Conservation (phyloP, 2,888 invertebrate species). For the Nymphalis polychloros region DNA sequence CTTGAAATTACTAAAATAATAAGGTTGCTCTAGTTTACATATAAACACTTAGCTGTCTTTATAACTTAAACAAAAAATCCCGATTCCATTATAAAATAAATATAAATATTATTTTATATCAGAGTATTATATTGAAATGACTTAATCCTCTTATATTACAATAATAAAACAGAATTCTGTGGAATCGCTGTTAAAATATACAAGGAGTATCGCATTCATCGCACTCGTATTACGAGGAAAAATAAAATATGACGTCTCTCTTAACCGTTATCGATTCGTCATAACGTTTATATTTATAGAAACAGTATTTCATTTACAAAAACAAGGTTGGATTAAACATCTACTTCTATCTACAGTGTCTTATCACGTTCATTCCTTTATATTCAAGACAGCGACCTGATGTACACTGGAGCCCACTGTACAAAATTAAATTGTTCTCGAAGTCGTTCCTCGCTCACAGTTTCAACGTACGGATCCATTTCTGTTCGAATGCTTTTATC, state of each 20-base stretch:
- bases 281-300: background rate
- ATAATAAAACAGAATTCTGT: too few species aligned
- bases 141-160: too few species aligned
- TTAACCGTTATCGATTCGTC: background rate
- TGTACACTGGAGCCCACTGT: slow-evolving; percentile 23
- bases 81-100: too few species aligned
- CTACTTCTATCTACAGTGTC: background rate
- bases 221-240: too few species aligned
- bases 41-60: too few species aligned
- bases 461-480: slow-evolving; percentile 35
- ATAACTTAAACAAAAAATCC: too few species aligned
- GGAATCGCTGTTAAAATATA: too few species aligned
- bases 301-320: slow-evolving; percentile 5
- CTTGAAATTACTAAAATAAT: too few species aligned
- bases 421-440: slow-evolving; percentile 36
- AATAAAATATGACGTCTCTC: background rate
- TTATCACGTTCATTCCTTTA: slow-evolving; percentile 26
- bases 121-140: too few species aligned
- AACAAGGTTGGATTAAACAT: background rate
- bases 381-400: slow-evolving; percentile 24
- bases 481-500: slow-evolving; percentile 37
- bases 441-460: slow-evolving; percentile 26
- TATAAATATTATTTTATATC: too few species aligned
- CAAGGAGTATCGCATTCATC: too few species aligned
- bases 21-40: too few species aligned